Evolutionary conservation across 2,113 vertebrate species (phyloP), one percentile per base, ranked within the genome.

Genomic region (Heloderma charlesbogerti): DNA sequence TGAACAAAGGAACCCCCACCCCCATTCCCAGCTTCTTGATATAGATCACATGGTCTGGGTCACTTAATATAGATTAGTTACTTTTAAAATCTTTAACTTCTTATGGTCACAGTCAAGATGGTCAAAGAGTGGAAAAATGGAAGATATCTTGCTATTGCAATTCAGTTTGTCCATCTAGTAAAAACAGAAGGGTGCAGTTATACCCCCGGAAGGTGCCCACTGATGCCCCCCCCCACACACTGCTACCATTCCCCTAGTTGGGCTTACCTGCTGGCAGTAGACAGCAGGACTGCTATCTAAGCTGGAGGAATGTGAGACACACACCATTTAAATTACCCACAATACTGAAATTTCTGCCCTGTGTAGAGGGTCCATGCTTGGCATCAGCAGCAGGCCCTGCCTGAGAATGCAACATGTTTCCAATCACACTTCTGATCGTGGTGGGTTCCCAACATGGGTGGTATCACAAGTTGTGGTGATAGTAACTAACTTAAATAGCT

Each of bases 1-100:
- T 83, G 88, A 80, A 66, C n/a, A 86, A 91, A 69, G 29, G 72
- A 66, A 66, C 29, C 18, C n/a, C n/a, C n/a, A n/a, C n/a, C n/a
- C n/a, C n/a, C n/a, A n/a, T n/a, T n/a, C n/a, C n/a, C n/a, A 80
- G 22, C 79, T 88, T 82, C 79, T 2, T 67, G 82, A 57, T 31
- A 63, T 31, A 43, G 16, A 31, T 37, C 9, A 57, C 3, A 60
- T 72, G 16, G n/a, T 74, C 27, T 84, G 29, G 51, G 18, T 18
- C 29, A 43, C 51, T 43, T 31, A 40, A 89, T 72, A 81, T 3
- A 40, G 37, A 89, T 54, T 16, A 40, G 16, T 69, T 74, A 0
- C 10, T 80, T 88, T 88, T n/a, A 20, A 82, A 51, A n/a, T 80
- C 13, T 80, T 81, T 57, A 51, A 40, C 0, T 37, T 80, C 66